Base-by-base conservation (phyloP, 1,140 invertebrate genomes). In the Sitophilus oryzae region DNA sequence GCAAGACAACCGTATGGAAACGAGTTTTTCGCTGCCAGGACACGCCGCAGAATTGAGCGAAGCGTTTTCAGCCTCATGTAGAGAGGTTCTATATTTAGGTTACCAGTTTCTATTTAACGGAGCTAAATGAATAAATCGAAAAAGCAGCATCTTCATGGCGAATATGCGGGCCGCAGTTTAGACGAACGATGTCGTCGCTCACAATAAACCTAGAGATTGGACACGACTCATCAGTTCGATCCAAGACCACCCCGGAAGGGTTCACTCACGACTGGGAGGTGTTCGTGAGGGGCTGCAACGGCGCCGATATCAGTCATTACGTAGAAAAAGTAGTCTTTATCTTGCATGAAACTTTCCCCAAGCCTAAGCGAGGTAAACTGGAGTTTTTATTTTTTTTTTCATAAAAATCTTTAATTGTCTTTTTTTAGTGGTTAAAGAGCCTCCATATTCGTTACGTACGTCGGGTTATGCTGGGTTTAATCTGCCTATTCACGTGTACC, bases 211-310 rank as follows among this genome's bases (percentile, higher is more conserved):
- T 97, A 66, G 92, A 96, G 77, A 86, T 96, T 69, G 93, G 93
- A 25, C 93, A 98, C 72, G 80, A 83, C 67, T 89, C 93, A 56
- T 80, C 80, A 42, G 74, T 93, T 56, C 82, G 86, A 64, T 80
- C 80, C 14, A 86, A 88, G 67, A 81, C 79, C 55, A 93, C 90
- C 6, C 79, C 82, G 14, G 87, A 93, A 71, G 92, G 90, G 11
- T 96, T 91, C 66, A 97, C 94, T 59, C 95, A 98, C 76, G 93
- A 97, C 71, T 98, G 95, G 95, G 90, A 92, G 72, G 84, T 97
- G n/a, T 97, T 89, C 78, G 89, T 98, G 3, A 78, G 87, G 60
- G 93, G 93, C 51, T 80, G 82, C 59, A 89, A 95, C 64, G 84
- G 85, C 58, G 80, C 83, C 56, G 84, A 91, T 64, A 93, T 97